A percentile compares a stretch with the other conserved stretches of the same genome.
phyloP scores from a whole-genome alignment of 2,888 invertebrate genomes.

The Sesamia inferens region DNA sequence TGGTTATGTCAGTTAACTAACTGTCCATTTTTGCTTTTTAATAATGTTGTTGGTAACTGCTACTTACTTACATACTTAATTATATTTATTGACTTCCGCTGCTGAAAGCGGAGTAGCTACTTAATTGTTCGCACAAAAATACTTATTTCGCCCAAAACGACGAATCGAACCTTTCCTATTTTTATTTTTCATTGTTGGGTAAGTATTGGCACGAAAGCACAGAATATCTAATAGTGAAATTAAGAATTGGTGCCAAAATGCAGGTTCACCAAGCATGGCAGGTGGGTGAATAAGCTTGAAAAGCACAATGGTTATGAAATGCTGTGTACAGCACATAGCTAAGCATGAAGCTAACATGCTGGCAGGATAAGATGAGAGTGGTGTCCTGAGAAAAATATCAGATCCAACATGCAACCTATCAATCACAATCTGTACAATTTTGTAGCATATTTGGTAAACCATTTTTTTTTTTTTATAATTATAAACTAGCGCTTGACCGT shows the following conservation, averaged over 20 bases:
- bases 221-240: no score
- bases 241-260: no score
- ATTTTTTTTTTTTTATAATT: no score
- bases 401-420: not conserved
- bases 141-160: not conserved
- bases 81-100: not conserved
- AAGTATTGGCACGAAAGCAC: not conserved
- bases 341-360: not conserved
- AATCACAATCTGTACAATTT: not conserved
- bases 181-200: no score
- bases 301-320: no score
- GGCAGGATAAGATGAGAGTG: not conserved
- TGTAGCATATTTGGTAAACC: not conserved
- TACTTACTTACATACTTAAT: not conserved
- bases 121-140: not conserved
- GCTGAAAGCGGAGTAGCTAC: not conserved
- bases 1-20: slow-evolving; percentile 31
- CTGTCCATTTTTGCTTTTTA: slow-evolving; percentile 33
- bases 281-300: no score
- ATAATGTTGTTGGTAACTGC: not conserved
- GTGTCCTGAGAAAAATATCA: no score
- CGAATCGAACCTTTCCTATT: not conserved
- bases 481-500: no score
- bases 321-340: no score
- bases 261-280: no score